Evolutionary conservation across 2,888 invertebrate species (phyloP), one percentile per base, ranked within the genome.

Genomic region (Aspidiotus rigidus): DNA sequence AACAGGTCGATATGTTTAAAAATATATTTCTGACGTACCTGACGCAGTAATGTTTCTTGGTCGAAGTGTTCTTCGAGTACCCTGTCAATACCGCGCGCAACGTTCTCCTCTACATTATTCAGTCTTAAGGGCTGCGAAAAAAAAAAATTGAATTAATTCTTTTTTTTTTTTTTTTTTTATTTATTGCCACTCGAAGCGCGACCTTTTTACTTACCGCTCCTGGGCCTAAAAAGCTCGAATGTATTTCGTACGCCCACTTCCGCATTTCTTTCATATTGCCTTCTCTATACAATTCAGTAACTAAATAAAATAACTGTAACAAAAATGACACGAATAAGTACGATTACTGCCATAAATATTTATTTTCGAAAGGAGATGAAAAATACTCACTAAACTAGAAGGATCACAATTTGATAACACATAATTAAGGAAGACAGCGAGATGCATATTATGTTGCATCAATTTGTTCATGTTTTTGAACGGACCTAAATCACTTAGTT

Each of bases 241-340:
- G 94, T 77, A 98, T 94, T 83, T 99, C 98, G 81, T 97, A 98
- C 6, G 97, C 97, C 97, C 98, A 99, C 78, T 95, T 92, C 69
- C 93, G 86, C 85, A 97, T 89, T 76, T 98, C 95, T 80, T 91
- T 89, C 69, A 86, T 82, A 74, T 86, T 87, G 64, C 91, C 92
- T 75, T 87, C 84, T 76, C 91, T 90, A 81, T 91, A 97, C 69
- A 89, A 83, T 77, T 94, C 93, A 72, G 96, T 93, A 76, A 98
- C 86, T 74, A 97, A 84, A 79, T 96, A 93, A 80, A 99, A 89
- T 73, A 87, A 81, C 85, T 83, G 76, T 9, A 79, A 80, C 72
- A 72, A 71, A 28, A 28, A 28, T 5, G 53, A 13, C n/a, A 53
- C 5, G n/a, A 13, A 53, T 13, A 3, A 53, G 53, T n/a, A 53